Conservation (phyloP, 2,888 invertebrate genomes). For the Ophion ventricosus region DNA sequence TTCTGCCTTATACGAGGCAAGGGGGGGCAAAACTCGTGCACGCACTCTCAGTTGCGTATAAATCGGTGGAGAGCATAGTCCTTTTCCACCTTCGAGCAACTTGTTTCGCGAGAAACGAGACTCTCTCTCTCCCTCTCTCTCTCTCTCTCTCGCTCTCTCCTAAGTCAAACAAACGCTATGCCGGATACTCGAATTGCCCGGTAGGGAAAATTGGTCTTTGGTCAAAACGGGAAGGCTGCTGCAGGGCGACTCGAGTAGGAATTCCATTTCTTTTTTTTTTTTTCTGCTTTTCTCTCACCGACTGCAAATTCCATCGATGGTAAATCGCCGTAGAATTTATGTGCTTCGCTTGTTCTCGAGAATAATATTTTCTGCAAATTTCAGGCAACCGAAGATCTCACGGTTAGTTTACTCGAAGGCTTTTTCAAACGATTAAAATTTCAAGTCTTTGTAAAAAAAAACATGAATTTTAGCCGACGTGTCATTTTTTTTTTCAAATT, state of each 20-base stretch:
- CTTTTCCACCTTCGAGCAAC: background rate
- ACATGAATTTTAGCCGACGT: too few species aligned
- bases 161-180: slow-evolving; percentile 76
- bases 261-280: slow-evolving; percentile 48
- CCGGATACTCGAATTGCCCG: slow-evolving; percentile 63
- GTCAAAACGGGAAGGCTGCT: slow-evolving; percentile 19
- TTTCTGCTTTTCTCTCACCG: background rate
- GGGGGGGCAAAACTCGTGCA: slow-evolving; percentile 38
- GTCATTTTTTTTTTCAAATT: too few species aligned
- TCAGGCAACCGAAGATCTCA: background rate
- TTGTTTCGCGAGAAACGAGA: slow-evolving; percentile 30
- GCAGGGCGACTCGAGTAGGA: slow-evolving; percentile 41
- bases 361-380: slow-evolving; percentile 1
- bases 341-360: background rate
- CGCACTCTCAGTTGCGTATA: slow-evolving; percentile 51
- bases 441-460: too few species aligned
- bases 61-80: slow-evolving; percentile 7
- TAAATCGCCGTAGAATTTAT: slow-evolving; percentile 20
- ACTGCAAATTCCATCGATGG: slow-evolving; percentile 28
- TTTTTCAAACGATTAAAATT: background rate
- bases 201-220: slow-evolving; percentile 58
- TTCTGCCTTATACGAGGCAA: slow-evolving; percentile 28
- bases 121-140: slow-evolving; percentile 51
- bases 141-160: slow-evolving; percentile 55
- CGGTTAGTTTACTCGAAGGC: background rate